Percentiles rank a stretch among this genome's conserved stretches.
Evolutionary conservation across 2,113 vertebrate genomes (phyloP).

Genomic region (Corythornis madagascariensis): DNA sequence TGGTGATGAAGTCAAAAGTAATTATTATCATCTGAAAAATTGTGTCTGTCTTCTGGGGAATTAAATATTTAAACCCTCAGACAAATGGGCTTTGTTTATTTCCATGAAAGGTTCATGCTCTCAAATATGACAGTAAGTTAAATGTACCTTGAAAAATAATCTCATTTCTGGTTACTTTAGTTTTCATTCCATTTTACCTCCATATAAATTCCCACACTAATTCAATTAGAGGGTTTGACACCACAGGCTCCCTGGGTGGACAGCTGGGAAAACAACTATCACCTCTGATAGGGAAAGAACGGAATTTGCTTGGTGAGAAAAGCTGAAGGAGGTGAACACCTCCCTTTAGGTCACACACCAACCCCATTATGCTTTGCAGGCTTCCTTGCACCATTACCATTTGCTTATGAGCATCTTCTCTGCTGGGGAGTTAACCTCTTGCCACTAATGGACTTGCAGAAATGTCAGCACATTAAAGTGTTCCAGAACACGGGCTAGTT

Average conservation of each 20-base stretch:
- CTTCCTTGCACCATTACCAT: background rate
- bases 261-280: background rate
- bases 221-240: background rate
- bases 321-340: background rate
- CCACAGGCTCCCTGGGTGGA: fast-evolving
- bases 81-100: background rate
- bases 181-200: conserved; percentile 33
- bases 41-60: background rate
- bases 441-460: background rate
- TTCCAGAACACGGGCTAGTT: background rate
- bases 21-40: conserved; percentile 16
- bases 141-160: conserved; percentile 39
- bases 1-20: background rate
- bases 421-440: background rate
- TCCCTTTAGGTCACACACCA: background rate
- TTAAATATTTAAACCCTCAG: background rate
- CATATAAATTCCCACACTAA: background rate
- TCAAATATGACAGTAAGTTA: background rate
- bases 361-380: fast-evolving
- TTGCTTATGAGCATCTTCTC: background rate
- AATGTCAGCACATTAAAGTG: background rate
- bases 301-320: background rate
- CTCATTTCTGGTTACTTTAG: conserved; percentile 29
- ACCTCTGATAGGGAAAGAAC: background rate
- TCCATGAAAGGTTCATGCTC: background rate